phyloP scores from a whole-genome alignment of 2,113 vertebrate species.

The Cebidichthys violaceus region DNA sequence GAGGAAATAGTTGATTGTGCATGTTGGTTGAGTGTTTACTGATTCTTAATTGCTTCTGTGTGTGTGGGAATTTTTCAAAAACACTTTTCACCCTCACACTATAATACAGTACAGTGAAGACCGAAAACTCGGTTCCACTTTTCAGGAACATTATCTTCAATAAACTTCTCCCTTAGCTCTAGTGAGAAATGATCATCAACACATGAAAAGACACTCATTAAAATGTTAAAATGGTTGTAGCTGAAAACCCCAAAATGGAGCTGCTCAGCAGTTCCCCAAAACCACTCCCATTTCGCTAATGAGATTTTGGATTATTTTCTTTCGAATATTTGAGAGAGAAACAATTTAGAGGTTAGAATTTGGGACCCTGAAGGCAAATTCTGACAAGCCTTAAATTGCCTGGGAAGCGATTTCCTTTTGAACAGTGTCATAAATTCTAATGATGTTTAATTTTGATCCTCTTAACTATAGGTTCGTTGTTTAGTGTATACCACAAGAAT shows the following conservation, averaged over 20 bases:
- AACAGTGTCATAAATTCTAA: conserved; percentile 82
- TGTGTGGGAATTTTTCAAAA: background rate
- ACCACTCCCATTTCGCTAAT: conserved; percentile 68
- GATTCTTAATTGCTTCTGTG: conserved; percentile 31
- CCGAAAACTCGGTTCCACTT: conserved; percentile 13
- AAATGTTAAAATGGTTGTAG: conserved; percentile 40
- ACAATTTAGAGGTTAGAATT: conserved; percentile 72
- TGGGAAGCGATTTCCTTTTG: conserved; percentile 72
- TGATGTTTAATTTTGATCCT: conserved; percentile 77
- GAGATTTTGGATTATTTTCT: conserved; percentile 76
- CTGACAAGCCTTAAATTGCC: conserved; percentile 67
- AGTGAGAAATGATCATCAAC: conserved; percentile 36
- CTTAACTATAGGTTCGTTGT: conserved; percentile 75
- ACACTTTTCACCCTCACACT: background rate
- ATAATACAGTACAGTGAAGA: background rate
- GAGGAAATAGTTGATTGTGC: conserved; percentile 30
- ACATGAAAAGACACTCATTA: conserved; percentile 61
- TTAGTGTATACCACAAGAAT: conserved; percentile 76
- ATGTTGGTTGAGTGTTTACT: conserved; percentile 36
- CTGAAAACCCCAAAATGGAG: conserved; percentile 50
- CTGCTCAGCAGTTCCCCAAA: conserved; percentile 58
- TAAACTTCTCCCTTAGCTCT: conserved; percentile 13
- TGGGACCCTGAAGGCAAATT: conserved; percentile 71
- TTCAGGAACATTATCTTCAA: conserved; percentile 57
- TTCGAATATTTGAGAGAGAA: conserved; percentile 59